Evolutionary conservation across 2,113 vertebrate genomes (phyloP).

Genomic region (Pluvianellus socialis): DNA sequence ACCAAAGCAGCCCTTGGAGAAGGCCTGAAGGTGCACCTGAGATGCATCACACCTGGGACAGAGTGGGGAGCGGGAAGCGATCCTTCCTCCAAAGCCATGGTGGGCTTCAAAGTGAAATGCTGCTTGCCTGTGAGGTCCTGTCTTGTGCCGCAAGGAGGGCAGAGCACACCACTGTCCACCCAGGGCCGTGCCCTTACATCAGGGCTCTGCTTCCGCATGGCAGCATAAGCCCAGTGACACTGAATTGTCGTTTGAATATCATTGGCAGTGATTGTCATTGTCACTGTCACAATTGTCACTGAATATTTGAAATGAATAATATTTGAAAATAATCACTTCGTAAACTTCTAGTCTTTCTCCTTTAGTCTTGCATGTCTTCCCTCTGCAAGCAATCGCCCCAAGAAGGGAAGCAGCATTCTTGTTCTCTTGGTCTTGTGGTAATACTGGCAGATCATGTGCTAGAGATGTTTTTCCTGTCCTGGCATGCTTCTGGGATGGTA

Average conservation of each 20-base stretch:
- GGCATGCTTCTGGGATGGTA: constrained; percentile 51
- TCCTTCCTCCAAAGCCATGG: background rate
- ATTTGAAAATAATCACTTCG: too few species aligned
- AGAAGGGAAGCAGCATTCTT: background rate
- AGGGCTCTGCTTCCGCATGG: background rate
- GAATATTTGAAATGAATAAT: too few species aligned
- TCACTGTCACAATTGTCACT: too few species aligned
- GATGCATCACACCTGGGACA: background rate
- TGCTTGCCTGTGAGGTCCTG: background rate
- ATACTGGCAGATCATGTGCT: background rate
- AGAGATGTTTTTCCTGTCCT: constrained; percentile 55
- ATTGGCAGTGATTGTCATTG: too few species aligned
- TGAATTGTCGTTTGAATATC: background rate
- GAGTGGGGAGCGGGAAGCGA: background rate
- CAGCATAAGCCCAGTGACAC: background rate
- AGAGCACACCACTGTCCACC: background rate
- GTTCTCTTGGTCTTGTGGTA: constrained; percentile 10
- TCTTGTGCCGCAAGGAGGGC: background rate
- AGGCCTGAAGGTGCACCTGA: background rate
- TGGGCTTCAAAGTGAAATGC: background rate
- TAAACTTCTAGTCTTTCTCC: background rate
- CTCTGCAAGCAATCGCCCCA: background rate
- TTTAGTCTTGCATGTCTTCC: background rate
- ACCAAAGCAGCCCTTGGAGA: background rate
- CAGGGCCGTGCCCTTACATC: background rate